A percentile compares a stretch with the other conserved stretches of the same genome.
Conservation (phyloP, 2,797 vertebrate species). For the Aeoliscus strigatus region DNA sequence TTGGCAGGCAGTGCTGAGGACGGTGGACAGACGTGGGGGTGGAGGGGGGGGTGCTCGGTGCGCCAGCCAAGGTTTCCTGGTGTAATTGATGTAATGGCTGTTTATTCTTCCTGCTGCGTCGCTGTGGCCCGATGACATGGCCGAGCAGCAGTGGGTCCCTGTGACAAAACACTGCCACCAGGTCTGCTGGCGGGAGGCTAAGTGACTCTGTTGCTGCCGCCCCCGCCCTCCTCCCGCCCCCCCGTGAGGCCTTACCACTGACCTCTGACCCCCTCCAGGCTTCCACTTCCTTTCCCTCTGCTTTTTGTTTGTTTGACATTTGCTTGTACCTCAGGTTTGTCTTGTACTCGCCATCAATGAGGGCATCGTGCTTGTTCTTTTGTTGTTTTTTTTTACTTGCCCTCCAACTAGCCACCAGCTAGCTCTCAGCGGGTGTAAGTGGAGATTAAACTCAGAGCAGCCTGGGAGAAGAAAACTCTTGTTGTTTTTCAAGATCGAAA, state of each 20-base stretch:
- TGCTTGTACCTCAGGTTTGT: conserved; percentile 69
- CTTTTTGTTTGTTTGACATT: conserved; percentile 72
- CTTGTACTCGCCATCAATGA: conserved; percentile 48
- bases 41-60: conserved; percentile 60
- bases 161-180: conserved; percentile 81
- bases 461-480: conserved; percentile 38
- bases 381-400: conserved; percentile 52
- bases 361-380: conserved; percentile 16
- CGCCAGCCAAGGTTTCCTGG: conserved; percentile 69
- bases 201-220: conserved; percentile 74
- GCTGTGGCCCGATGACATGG: conserved; percentile 80
- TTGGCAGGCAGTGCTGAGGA: conserved; percentile 42
- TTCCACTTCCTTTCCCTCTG: conserved; percentile 36
- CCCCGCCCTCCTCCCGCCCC: conserved; percentile 50
- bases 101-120: conserved; percentile 80
- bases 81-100: conserved; percentile 84
- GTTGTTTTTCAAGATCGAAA: conserved; percentile 38
- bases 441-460: conserved; percentile 52
- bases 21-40: conserved; percentile 46
- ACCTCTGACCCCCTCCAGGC: conserved; percentile 15
- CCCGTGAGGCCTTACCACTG: conserved; percentile 33
- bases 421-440: conserved; percentile 59
- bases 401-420: conserved; percentile 39
- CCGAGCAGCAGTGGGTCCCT: conserved; percentile 78
- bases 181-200: conserved; percentile 80